Percentiles rank a stretch among this genome's conserved stretches.
phyloP scores from a whole-genome alignment of 2,888 invertebrate species.

The Platycnemis pennipes region DNA sequence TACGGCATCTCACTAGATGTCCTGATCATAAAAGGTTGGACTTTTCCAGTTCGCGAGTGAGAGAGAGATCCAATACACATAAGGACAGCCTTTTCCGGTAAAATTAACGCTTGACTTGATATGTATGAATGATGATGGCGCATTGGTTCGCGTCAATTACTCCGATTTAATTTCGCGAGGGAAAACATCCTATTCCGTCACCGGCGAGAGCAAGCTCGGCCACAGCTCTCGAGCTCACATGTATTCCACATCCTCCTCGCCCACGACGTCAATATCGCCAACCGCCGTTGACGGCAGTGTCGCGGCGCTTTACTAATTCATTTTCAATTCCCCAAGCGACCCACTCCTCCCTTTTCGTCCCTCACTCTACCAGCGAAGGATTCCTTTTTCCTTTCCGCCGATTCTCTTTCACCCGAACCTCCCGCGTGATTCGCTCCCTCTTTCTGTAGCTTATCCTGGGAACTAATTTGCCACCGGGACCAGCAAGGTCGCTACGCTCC shows the following conservation, averaged over 20 bases:
- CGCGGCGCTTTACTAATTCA: too few species aligned
- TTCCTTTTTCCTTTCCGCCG: neutral
- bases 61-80: neutral
- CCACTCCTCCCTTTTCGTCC: neutral
- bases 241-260: neutral
- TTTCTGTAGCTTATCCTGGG: too few species aligned
- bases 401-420: too few species aligned
- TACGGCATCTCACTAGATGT: too few species aligned
- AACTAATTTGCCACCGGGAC: too few species aligned
- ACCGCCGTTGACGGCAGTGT: neutral
- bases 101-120: neutral
- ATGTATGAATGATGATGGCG: neutral
- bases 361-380: neutral
- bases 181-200: neutral
- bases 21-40: too few species aligned
- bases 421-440: too few species aligned
- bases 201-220: neutral
- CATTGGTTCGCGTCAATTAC: constrained; percentile 2
- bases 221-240: neutral
- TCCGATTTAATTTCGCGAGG: neutral
- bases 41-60: neutral
- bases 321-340: too few species aligned
- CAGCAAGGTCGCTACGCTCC: too few species aligned
- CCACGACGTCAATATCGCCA: neutral
- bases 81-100: neutral